A percentile compares a stretch with the other conserved stretches of the same genome.
Conservation (phyloP, 2,888 invertebrate species). For the Lacanobia oleracea region DNA sequence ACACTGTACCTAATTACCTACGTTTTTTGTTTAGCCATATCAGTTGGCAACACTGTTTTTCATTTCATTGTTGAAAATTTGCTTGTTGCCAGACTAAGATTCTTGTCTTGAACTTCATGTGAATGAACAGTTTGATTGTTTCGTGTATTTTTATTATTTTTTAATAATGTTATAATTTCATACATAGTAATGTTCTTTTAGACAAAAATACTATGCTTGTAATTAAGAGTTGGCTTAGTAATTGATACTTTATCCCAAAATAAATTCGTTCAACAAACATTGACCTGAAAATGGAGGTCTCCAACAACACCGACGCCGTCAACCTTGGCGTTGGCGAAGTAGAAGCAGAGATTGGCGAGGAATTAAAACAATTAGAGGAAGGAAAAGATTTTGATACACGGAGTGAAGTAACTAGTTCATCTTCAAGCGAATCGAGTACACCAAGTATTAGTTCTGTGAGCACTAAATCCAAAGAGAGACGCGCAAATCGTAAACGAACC, state of each 20-base stretch:
- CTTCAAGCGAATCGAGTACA: conserved; percentile 93
- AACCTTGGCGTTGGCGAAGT: conserved; percentile 92
- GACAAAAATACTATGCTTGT: conserved; percentile 37
- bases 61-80: background rate
- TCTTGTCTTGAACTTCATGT: conserved; percentile 42
- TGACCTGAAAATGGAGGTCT: conserved; percentile 86
- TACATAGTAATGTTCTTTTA: conserved; percentile 22
- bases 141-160: conserved; percentile 55
- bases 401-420: conserved; percentile 96
- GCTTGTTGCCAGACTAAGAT: background rate
- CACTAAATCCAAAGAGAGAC: conserved; percentile 91
- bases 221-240: conserved; percentile 31
- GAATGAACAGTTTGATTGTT: conserved; percentile 42
- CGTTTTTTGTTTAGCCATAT: too few species aligned
- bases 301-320: conserved; percentile 91
- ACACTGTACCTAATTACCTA: too few species aligned
- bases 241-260: conserved; percentile 23
- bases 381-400: conserved; percentile 95
- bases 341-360: conserved; percentile 94
- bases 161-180: conserved; percentile 29
- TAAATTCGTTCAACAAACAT: conserved; percentile 33
- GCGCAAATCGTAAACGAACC: conserved; percentile 90
- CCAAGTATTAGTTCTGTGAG: conserved; percentile 95
- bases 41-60: background rate
- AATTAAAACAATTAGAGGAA: conserved; percentile 94